Base-by-base conservation (phyloP, 2,888 invertebrate genomes). In the Maniola hyperantus region DNA sequence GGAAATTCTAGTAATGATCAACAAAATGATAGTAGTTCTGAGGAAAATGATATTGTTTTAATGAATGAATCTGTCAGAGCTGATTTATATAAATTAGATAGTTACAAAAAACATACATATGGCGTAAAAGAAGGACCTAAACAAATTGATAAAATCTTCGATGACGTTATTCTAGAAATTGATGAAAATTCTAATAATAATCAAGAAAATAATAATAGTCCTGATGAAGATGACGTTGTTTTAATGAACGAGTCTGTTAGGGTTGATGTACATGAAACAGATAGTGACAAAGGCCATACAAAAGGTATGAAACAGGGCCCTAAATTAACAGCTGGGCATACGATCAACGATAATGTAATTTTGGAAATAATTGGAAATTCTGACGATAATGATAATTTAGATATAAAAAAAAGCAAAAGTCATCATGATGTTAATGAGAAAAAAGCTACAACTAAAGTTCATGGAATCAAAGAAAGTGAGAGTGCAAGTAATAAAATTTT, bases 21-120 rank as follows among this genome's bases (percentile, higher is more conserved):
- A 39, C 13, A 39, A 20, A 57, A 42, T 20, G 20, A 39, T 42
- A 50, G 13, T 11, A 50, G 20, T 20, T 50, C 20, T 50, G 18
- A 57, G 7, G 39, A 39, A 57, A 20, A 18, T 13, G 5, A 20
- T 20, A 18, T 11, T 13, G 66, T 66, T 15, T 33, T 65, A 44
- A 65, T 78, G 1, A 78, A 73, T 70, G 69, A 77, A 59, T 70
- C 76, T 10, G 70, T 79, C n/a, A 67, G 65, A 55, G 77, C 75
- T 61, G 77, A 79, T 74, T 66, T 77, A 48, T 75, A 80, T 64
- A 65, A 64, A 51, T n/a, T 42, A 18, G 36, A 55, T 55, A 55
- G n/a, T 18, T 20, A 34, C 2, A 8, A 46, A 53, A 42, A 59
- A 42, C 1, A 62, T 44, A 59, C 6, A 11, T 62, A 26, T 55